phyloP scores from a whole-genome alignment of 64 coral and sea anemone species.

The Stylophora pistillata region DNA sequence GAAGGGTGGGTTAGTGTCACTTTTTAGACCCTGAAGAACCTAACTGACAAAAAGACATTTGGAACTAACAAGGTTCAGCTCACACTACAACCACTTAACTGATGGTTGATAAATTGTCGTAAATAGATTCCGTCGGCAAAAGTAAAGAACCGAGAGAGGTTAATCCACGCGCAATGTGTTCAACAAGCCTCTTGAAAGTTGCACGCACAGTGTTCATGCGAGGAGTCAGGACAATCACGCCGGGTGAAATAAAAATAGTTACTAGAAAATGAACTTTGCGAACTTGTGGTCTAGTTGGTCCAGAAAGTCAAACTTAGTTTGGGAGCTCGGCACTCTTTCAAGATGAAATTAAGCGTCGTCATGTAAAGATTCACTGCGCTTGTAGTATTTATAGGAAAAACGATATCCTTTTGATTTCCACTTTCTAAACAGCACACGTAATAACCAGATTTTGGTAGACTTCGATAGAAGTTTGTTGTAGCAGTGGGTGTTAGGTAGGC shows the following conservation, averaged over 20 bases:
- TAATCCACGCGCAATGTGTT: conserved; percentile 16
- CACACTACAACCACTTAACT: conserved; percentile 22
- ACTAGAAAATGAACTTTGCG: neutral
- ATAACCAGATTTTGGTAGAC: neutral
- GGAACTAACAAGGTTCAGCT: neutral
- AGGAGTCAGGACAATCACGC: neutral
- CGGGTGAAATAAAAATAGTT: neutral
- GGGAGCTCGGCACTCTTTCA: neutral
- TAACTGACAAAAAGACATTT: no score
- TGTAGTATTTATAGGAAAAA: neutral
- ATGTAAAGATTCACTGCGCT: neutral
- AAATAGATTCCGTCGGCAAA: conserved; percentile 45
- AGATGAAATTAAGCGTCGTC: neutral
- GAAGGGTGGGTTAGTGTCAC: neutral
- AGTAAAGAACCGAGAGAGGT: conserved; percentile 9
- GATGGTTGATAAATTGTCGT: conserved; percentile 37
- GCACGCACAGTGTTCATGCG: conserved; percentile 4
- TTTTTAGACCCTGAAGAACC: neutral
- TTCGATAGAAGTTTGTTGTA: neutral
- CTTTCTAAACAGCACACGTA: neutral
- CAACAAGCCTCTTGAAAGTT: conserved; percentile 24
- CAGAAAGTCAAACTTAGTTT: neutral
- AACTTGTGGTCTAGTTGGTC: neutral
- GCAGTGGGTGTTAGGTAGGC: neutral
- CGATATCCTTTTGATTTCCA: neutral